These are phyloP conservation scores for Callosobruchus maculatus DNA, from an alignment of 2,888 invertebrate genomes.

Conservation along the genomic window DNA sequence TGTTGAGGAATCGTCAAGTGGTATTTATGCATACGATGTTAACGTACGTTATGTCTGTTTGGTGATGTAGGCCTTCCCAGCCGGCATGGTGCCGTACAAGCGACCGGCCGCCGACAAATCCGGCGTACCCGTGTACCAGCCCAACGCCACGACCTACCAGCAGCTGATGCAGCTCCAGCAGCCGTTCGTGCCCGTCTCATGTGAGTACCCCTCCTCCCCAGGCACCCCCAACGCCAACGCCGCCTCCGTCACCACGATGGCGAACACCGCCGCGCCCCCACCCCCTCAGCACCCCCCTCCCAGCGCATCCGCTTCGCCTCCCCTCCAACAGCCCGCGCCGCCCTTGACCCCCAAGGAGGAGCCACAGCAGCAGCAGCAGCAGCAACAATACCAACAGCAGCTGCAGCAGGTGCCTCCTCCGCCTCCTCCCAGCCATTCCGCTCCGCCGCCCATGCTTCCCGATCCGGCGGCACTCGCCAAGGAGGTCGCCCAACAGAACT, in stretches of 20 bases:
- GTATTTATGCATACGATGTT: neutral
- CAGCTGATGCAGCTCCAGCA: slow-evolving; percentile 93
- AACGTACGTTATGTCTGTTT: neutral
- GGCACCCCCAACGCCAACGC: slow-evolving; percentile 50
- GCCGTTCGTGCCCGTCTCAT: slow-evolving; percentile 98
- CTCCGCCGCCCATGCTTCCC: slow-evolving; percentile 38
- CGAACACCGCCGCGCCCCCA: slow-evolving; percentile 32
- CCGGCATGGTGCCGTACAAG: slow-evolving; percentile 93
- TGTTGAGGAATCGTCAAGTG: too few species aligned
- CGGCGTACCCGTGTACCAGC: slow-evolving; percentile 93
- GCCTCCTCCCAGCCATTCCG: slow-evolving; percentile 23
- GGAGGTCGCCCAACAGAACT: slow-evolving; percentile 80
- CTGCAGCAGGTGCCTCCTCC: slow-evolving; percentile 27
- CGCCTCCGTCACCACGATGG: slow-evolving; percentile 31
- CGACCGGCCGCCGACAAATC: slow-evolving; percentile 95
- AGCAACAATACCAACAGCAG: slow-evolving; percentile 18
- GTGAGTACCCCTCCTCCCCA: slow-evolving; percentile 88
- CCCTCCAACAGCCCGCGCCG: slow-evolving; percentile 65
- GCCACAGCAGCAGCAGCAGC: slow-evolving; percentile 33
- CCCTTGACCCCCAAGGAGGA: slow-evolving; percentile 40
- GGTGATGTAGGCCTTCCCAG: slow-evolving; percentile 78
- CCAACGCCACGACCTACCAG: slow-evolving; percentile 87
- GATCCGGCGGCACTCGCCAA: slow-evolving; percentile 70
- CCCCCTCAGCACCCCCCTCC: slow-evolving; percentile 26
- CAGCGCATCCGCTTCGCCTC: neutral